These are phyloP conservation scores for Serranus cabrilla DNA, from an alignment of 2,797 vertebrate genomes.

Conservation along the genomic window DNA sequence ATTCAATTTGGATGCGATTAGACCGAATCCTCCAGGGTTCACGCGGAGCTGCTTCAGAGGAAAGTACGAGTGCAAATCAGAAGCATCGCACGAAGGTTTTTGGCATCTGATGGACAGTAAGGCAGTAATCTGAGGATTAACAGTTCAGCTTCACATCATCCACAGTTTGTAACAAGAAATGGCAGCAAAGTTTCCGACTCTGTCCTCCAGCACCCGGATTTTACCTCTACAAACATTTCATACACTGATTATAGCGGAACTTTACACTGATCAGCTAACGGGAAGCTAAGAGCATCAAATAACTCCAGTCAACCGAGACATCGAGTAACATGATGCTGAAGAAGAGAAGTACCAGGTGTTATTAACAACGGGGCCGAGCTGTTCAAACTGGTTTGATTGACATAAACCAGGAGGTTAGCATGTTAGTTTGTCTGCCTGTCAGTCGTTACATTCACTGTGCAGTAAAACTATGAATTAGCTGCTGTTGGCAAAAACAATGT, in stretches of 20 bases:
- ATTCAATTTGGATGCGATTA: conserved; percentile 11
- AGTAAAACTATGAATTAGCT: too few relatives aligned
- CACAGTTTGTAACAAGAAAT: not conserved
- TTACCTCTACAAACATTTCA: conserved; percentile 24
- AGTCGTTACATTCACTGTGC: too few relatives aligned
- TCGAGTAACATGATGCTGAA: too few relatives aligned
- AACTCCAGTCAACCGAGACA: not conserved
- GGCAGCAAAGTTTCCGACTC: conserved; percentile 19
- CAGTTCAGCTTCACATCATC: conserved; percentile 4
- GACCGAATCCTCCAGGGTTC: not conserved
- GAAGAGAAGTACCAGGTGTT: too few relatives aligned
- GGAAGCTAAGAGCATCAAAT: not conserved
- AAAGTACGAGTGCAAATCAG: conserved; percentile 19
- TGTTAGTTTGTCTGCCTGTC: too few relatives aligned
- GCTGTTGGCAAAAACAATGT: too few relatives aligned
- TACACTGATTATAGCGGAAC: not conserved
- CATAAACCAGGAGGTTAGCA: too few relatives aligned
- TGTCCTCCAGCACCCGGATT: not conserved
- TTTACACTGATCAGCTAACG: not conserved
- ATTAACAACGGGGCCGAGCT: too few relatives aligned
- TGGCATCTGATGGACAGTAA: conserved; percentile 49
- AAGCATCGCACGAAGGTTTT: conserved; percentile 17
- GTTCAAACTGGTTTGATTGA: too few relatives aligned
- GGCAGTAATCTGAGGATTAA: conserved; percentile 48
- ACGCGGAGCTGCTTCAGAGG: conserved; percentile 11